These are phyloP conservation scores for Pseudomyrmex pallidus DNA, from an alignment of 1,140 invertebrate genomes.

Conservation along the genomic window DNA sequence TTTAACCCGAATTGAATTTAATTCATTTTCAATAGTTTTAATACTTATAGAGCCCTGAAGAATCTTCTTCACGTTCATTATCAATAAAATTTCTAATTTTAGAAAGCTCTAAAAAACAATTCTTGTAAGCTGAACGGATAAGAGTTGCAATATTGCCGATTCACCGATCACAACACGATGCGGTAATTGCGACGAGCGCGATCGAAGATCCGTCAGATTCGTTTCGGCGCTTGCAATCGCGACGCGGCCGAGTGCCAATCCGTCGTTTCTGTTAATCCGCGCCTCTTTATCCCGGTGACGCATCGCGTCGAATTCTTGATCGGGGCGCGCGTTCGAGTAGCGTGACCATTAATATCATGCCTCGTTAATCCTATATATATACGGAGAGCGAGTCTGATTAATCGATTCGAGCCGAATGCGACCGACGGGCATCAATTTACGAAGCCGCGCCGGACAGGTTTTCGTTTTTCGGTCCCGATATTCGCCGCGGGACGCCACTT, in stretches of 20 bases:
- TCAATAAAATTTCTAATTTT: neutral
- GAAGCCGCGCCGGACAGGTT: constrained; percentile 64
- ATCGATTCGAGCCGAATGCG: constrained; percentile 67
- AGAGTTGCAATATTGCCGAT: no score
- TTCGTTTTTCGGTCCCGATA: constrained; percentile 71
- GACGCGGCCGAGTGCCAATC: neutral
- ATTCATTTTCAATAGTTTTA: no score
- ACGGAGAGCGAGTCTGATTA: constrained; percentile 67
- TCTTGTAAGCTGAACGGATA: neutral
- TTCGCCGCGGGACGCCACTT: constrained; percentile 71
- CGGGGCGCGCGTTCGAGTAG: constrained; percentile 15
- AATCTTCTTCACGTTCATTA: no score
- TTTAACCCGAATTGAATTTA: no score
- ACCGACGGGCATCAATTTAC: constrained; percentile 70
- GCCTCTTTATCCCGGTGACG: constrained; percentile 34
- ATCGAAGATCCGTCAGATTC: neutral
- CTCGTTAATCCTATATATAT: constrained; percentile 67
- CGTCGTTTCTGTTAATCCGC: constrained; percentile 34
- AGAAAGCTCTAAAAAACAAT: neutral
- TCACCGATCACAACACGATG: neutral
- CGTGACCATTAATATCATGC: constrained; percentile 70
- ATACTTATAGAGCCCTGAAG: no score
- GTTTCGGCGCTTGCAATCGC: neutral
- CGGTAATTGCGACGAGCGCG: neutral
- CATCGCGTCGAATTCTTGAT: constrained; percentile 53